phyloP scores from a whole-genome alignment of 2,888 invertebrate species.

The Chaitophorus viminalis region DNA sequence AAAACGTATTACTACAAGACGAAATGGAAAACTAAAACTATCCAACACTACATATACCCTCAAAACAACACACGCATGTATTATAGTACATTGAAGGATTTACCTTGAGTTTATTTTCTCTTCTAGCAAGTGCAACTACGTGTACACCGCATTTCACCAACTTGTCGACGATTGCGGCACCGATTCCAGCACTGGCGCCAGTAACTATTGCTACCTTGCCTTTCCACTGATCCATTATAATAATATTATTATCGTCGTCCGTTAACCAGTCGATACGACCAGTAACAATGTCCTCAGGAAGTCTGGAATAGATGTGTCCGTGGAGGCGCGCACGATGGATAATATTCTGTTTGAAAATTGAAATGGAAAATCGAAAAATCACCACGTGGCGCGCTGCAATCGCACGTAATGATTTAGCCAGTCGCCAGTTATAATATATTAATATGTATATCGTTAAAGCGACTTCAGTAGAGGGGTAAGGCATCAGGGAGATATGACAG shows the following conservation, averaged over 20 bases:
- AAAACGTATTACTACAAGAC: too few species aligned
- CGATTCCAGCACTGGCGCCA: conserved; percentile 46
- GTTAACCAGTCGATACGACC: background rate
- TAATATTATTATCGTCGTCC: background rate
- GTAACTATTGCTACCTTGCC: conserved; percentile 44
- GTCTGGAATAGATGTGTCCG: background rate
- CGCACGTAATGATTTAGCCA: background rate
- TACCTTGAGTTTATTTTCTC: conserved; percentile 22
- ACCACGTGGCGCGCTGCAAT: background rate
- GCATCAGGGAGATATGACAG: too few species aligned
- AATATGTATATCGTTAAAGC: too few species aligned
- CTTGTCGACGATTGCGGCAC: background rate
- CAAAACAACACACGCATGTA: too few species aligned
- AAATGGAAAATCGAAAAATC: background rate
- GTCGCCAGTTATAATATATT: too few species aligned
- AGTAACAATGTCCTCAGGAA: background rate
- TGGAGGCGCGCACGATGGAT: too few species aligned
- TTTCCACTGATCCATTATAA: conserved; percentile 42
- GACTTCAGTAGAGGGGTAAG: too few species aligned
- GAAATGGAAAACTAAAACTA: too few species aligned
- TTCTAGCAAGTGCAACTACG: conserved; percentile 29
- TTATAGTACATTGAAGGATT: background rate
- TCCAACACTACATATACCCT: too few species aligned
- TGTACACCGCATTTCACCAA: conserved; percentile 19
- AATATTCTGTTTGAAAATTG: background rate